Base-by-base conservation (phyloP, 2,797 vertebrate genomes). In the Perodicticus potto region DNA sequence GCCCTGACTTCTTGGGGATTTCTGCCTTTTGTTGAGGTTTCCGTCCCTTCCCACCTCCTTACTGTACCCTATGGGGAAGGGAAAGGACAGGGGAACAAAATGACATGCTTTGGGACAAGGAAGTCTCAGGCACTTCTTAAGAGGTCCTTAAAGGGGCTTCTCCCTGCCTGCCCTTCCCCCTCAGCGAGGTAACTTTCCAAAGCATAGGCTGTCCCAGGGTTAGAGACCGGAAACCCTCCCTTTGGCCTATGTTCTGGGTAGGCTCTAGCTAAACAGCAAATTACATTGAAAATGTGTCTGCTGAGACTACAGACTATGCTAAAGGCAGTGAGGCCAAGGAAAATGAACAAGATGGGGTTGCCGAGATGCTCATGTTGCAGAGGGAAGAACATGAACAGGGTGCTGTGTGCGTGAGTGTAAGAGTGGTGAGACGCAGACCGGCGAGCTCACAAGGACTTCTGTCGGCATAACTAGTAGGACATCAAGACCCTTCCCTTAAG, bases 351-450 rank as follows among this genome's bases (percentile, higher is more conserved):
- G 83, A 5, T 9, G 1, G 53, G 3, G 19, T 57, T 3, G 2
- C 59, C 25, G 53, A 19, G 5, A 40, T n/a, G 10, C 37, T 14
- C 4, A 40, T 1, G 2, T 32, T 22, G 0, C 0, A 1, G 45
- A 45, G 34, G n/a, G 57, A 19, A 40, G 59, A 49, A 19, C 45
- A 3, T 0, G 49, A 53, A 9, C 13, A 20, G 32, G 57, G 16
- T 23, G 5, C 29, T 3, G 1, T 23, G 3, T 32, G 20, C 7
- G 14, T 57, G 29, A 14, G n/a, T 11, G 0, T 23, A 2, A 40
- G 76, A 77, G 40, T 0, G 0, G 9, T 14, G 34, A 82, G 2
- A 63, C 9, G 65, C 32, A 43, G 29, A 16, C 32, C 10, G 0
- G 34, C 7, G 37, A 7, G 13, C 43, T n/a, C 14, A 61, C 73